These are phyloP conservation scores for Otolemur garnettii DNA, from an alignment of 2,113 vertebrate species.

Conservation along the genomic window DNA sequence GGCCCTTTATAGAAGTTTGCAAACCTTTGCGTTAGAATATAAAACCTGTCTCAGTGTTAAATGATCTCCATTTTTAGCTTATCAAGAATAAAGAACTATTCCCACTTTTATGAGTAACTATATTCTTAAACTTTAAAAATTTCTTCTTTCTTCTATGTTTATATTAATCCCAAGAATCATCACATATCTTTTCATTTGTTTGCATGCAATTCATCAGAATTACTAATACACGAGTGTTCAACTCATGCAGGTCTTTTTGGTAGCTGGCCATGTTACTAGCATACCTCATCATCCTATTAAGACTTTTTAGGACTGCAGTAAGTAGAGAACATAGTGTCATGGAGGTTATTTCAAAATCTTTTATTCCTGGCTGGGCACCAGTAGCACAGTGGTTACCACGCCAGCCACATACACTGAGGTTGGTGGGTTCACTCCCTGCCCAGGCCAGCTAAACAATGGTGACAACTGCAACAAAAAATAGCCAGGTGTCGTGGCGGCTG, in stretches of 20 bases:
- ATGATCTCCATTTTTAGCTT: constrained; percentile 42
- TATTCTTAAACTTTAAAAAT: constrained; percentile 3
- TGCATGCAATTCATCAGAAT: constrained; percentile 32
- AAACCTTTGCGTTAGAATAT: constrained; percentile 16
- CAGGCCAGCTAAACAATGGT: too few relatives aligned
- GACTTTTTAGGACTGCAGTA: constrained; percentile 3
- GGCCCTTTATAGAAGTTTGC: background rate
- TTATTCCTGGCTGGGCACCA: background rate
- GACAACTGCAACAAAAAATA: too few relatives aligned
- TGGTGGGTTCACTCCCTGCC: too few relatives aligned
- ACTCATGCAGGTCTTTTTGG: background rate
- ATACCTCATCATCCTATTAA: background rate
- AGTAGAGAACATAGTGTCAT: background rate
- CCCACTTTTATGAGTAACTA: background rate
- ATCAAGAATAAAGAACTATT: background rate
- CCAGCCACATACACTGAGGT: too few relatives aligned
- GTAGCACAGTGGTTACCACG: too few relatives aligned
- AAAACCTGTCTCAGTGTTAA: background rate
- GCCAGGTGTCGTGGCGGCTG: too few relatives aligned
- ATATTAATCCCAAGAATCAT: constrained; percentile 2
- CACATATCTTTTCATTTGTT: constrained; percentile 36
- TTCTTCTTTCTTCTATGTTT: background rate
- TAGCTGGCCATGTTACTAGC: background rate
- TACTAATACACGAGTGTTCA: background rate
- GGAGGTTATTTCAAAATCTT: background rate